Base-by-base conservation (phyloP, 2,113 vertebrate genomes). In the Alectura lathami region DNA sequence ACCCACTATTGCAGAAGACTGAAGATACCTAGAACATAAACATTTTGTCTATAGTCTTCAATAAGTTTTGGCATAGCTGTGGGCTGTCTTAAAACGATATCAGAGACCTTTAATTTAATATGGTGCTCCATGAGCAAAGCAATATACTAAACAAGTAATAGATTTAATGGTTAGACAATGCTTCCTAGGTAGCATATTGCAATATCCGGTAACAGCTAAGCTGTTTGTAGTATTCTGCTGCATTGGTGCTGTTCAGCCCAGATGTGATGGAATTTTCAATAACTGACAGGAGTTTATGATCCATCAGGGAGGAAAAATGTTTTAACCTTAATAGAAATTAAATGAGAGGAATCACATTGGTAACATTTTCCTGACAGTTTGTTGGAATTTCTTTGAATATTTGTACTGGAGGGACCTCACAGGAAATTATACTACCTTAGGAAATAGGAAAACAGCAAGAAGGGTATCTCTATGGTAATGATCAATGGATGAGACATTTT, bases 331-430 rank as follows among this genome's bases (percentile, higher is more conserved):
- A 15, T 30, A 45, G 38, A 67, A 78, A 50, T 17, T 0, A 63
- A 84, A 64, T 34, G 14, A 27, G 22, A 79, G 13, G 22, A 69
- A 85, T 82, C 10, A 27, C 24, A 26, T 9, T 62, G 63, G 30
- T 63, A 32, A 2, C 0, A 0, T 50, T 73, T 51, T 20, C 56
- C 7, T 56, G 26, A 8, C 5, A 27, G 20, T 6, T 57, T 66
- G 11, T 50, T 83, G 26, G 3, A 54, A 47, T n/a, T 50, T 72
- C 80, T 84, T 89, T 63, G 13, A 53, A 24, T 74, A 21, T 47
- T 85, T 91, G 14, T 85, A 6, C 9, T 63, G 24, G 8, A 66
- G 47, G 3, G 1, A 4, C 8, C 17, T 70, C 29, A 38, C 5
- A 59, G 7, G 21, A 88, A 59, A 30, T 95, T 23, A 24, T 1